These are phyloP conservation scores for Scaptomyza graminum DNA, from an alignment of 1,140 invertebrate species.

Conservation along the genomic window DNA sequence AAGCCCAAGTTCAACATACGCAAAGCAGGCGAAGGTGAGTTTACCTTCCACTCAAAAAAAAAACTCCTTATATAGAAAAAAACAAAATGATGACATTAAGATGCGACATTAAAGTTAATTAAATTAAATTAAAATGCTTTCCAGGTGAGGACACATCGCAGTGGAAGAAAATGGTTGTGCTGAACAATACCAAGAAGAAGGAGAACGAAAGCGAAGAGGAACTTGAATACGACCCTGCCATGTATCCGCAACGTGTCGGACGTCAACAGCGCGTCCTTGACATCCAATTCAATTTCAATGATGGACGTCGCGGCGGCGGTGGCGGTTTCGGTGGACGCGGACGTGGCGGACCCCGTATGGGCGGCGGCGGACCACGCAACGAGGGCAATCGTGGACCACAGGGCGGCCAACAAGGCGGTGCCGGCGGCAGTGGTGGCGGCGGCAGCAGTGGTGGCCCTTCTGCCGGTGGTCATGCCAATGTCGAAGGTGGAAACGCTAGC, in stretches of 20 bases:
- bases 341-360: slow-evolving; percentile 87
- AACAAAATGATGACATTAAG: background rate
- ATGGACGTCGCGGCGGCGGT: slow-evolving; percentile 89
- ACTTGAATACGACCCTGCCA: slow-evolving; percentile 89
- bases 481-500: slow-evolving; percentile 45
- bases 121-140: background rate
- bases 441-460: slow-evolving; percentile 58
- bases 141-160: slow-evolving; percentile 92
- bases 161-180: slow-evolving; percentile 95
- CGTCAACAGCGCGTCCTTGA: slow-evolving; percentile 93
- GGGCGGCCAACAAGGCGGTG: slow-evolving; percentile 80
- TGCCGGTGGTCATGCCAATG: slow-evolving; percentile 53
- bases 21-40: slow-evolving; percentile 92
- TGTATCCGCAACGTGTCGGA: slow-evolving; percentile 94
- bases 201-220: slow-evolving; percentile 87
- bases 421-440: slow-evolving; percentile 45
- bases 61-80: background rate
- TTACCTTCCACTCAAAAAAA: too few relatives aligned
- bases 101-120: background rate
- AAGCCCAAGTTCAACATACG: slow-evolving; percentile 95
- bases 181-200: slow-evolving; percentile 83
- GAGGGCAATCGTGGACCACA: slow-evolving; percentile 71
- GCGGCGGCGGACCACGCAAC: slow-evolving; percentile 84
- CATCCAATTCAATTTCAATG: slow-evolving; percentile 95
- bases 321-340: slow-evolving; percentile 87